phyloP scores from a whole-genome alignment of 2,888 invertebrate species.

The Criorhina ranunculi region DNA sequence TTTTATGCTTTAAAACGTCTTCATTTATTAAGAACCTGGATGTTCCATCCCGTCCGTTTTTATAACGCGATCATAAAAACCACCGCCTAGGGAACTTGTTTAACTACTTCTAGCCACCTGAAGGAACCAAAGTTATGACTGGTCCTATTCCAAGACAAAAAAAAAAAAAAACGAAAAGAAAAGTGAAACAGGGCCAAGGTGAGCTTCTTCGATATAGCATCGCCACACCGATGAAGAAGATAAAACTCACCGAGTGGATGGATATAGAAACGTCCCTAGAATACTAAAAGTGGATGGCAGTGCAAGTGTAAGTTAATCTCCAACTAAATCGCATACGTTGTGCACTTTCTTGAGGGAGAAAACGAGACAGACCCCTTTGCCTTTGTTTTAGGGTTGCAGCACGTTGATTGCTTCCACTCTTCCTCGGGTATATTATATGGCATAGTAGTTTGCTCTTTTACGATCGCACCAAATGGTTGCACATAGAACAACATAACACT shows the following conservation, averaged over 20 bases:
- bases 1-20: slow-evolving; percentile 51
- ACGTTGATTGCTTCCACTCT: slow-evolving; percentile 71
- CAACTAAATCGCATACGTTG: slow-evolving; percentile 70
- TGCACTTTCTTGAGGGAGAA: slow-evolving; percentile 53
- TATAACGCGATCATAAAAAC: slow-evolving; percentile 69
- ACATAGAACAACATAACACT: slow-evolving; percentile 49
- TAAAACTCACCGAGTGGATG: slow-evolving; percentile 26
- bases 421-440: slow-evolving; percentile 56
- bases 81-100: slow-evolving; percentile 55
- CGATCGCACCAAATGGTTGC: slow-evolving; percentile 71
- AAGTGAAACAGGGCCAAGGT: slow-evolving; percentile 32
- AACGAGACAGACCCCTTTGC: slow-evolving; percentile 37
- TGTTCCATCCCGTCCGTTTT: slow-evolving; percentile 54
- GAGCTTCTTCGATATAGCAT: slow-evolving; percentile 33
- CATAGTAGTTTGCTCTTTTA: slow-evolving; percentile 67
- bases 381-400: slow-evolving; percentile 57
- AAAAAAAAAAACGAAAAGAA: slow-evolving; percentile 9
- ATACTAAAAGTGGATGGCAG: slow-evolving; percentile 23
- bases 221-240: slow-evolving; percentile 40
- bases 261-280: neutral
- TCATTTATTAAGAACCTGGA: slow-evolving; percentile 68
- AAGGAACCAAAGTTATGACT: slow-evolving; percentile 55
- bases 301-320: slow-evolving; percentile 69
- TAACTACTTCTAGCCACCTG: slow-evolving; percentile 64
- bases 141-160: slow-evolving; percentile 6